Evolutionary conservation across 2,113 vertebrate species (phyloP).

Genomic region (Odobenus rosmarus): DNA sequence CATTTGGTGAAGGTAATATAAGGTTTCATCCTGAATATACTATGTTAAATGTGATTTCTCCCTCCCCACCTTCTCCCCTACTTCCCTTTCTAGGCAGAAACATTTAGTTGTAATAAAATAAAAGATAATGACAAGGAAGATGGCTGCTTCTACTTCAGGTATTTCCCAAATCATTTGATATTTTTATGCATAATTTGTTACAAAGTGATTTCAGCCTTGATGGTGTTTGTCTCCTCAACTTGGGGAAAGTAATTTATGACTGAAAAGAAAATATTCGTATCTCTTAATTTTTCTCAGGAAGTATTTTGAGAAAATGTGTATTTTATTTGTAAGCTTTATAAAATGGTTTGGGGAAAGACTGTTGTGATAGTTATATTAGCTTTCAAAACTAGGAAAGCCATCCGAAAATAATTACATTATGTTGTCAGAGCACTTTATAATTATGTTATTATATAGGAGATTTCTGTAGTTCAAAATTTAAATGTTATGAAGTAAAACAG

Average conservation of each 20-base stretch:
- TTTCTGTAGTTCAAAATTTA: background rate
- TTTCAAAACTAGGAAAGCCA: background rate
- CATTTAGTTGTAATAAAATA: constrained; percentile 91
- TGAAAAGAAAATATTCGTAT: background rate
- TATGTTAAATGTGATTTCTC: constrained; percentile 42
- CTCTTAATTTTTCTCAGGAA: background rate
- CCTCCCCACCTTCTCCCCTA: background rate
- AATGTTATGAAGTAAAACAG: background rate
- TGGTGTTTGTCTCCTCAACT: background rate
- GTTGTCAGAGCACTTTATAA: background rate
- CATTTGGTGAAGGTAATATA: background rate
- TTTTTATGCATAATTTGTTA: constrained; percentile 48
- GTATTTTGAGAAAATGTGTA: background rate
- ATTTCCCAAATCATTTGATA: constrained; percentile 64
- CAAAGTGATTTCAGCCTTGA: background rate
- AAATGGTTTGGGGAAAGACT: background rate
- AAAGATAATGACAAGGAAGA: constrained; percentile 90
- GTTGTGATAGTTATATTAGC: background rate
- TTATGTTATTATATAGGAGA: background rate
- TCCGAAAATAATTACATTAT: background rate
- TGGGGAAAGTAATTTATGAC: constrained; percentile 44
- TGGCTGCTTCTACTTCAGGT: constrained; percentile 95
- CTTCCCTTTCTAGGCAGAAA: constrained; percentile 84
- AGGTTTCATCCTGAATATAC: constrained; percentile 22
- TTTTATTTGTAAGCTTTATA: constrained; percentile 25